Conservation (phyloP, 1,140 invertebrate species). For the Platyscapa corneri region DNA sequence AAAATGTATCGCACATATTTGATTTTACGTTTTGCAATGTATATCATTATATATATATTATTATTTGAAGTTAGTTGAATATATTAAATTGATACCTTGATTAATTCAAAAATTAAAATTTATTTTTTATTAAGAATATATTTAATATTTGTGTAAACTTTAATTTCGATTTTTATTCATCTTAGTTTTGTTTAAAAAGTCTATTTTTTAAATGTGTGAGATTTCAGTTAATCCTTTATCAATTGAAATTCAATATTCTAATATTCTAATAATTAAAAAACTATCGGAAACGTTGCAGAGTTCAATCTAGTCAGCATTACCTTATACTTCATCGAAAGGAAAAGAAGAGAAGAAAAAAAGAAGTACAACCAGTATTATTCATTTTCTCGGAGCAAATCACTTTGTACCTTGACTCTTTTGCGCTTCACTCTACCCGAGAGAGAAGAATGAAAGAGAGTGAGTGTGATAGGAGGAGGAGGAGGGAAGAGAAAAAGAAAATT, state of each 20-base stretch:
- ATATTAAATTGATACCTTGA: neutral
- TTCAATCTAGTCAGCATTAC: neutral
- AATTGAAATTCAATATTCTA: conserved; percentile 8
- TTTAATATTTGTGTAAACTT: no score
- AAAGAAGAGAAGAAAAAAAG: conserved; percentile 17
- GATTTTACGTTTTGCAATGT: neutral
- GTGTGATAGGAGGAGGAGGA: neutral
- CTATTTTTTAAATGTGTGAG: neutral
- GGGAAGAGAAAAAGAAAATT: neutral
- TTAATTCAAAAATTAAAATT: neutral
- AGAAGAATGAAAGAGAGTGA: neutral
- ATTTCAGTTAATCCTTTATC: neutral
- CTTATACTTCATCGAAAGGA: neutral
- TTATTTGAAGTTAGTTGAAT: neutral
- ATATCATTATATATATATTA: neutral
- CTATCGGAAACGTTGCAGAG: neutral
- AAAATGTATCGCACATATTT: neutral
- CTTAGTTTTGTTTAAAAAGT: neutral
- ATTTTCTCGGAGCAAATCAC: conserved; percentile 21
- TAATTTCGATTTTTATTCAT: no score
- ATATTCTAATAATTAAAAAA: conserved; percentile 40
- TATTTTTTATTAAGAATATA: no score
- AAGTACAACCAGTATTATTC: conserved; percentile 34
- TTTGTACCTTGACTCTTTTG: conserved; percentile 22
- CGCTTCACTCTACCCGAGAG: neutral